These are phyloP conservation scores for Nyleta sp. DNA, from an alignment of 2,888 invertebrate genomes.

Conservation along the genomic window DNA sequence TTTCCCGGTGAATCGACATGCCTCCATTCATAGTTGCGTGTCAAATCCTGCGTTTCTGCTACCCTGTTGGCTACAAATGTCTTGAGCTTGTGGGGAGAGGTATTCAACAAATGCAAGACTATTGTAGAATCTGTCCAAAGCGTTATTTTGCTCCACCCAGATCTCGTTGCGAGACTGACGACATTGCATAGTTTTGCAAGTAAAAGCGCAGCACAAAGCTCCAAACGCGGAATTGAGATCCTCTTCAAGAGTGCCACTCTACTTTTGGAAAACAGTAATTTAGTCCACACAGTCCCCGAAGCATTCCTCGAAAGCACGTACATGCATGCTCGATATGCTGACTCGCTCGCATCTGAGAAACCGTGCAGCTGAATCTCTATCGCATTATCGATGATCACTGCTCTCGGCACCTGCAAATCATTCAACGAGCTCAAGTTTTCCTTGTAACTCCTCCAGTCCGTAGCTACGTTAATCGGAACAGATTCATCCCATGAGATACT, in stretches of 20 bases:
- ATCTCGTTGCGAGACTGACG: not conserved
- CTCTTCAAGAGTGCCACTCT: constrained; percentile 1
- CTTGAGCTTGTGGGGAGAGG: constrained; percentile 6
- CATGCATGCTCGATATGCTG: constrained; percentile 68
- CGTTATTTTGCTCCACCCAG: not conserved
- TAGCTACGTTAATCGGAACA: constrained; percentile 1
- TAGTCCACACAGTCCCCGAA: too few relatives aligned
- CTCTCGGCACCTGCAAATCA: too few relatives aligned
- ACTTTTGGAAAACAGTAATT: constrained; percentile 7
- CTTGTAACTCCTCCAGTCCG: not conserved
- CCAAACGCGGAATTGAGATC: constrained; percentile 4
- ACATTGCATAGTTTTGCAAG: not conserved
- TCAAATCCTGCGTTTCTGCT: not conserved
- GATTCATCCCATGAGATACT: constrained; percentile 15
- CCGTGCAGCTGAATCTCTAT: constrained; percentile 50
- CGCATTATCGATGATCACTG: not conserved
- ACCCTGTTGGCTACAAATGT: constrained; percentile 23
- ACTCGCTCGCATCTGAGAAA: constrained; percentile 67
- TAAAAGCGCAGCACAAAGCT: not conserved
- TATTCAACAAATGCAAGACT: constrained; percentile 9
- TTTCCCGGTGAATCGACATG: not conserved
- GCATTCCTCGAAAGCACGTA: constrained; percentile 37
- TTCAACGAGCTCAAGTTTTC: not conserved
- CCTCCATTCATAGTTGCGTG: not conserved
- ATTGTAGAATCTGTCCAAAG: constrained; percentile 22